Base-by-base conservation (phyloP, 2,113 vertebrate species). In the Marcusenius ussheri region DNA sequence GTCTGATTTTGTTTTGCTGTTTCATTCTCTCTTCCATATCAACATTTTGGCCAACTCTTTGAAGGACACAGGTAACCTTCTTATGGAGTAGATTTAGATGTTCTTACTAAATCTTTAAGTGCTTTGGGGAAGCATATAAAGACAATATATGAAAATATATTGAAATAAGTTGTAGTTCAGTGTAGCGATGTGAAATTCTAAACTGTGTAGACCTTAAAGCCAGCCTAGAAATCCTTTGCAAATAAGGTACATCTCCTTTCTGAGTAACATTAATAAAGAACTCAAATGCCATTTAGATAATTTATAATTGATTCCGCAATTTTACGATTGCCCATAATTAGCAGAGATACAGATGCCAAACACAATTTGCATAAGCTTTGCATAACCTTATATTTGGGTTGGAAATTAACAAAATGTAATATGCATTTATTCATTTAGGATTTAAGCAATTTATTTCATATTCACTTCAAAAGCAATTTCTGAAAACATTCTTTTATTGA, bases 341-440 rank as follows among this genome's bases (percentile, higher is more conserved):
- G 13, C 11, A 80, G 35, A 86, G 47, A 50, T 31, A n/a, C 47
- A 86, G 47, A 86, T 86, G 24, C 35, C 45, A 86, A 86, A 49
- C 46, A 86, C 45, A 86, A 47, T 49, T 27, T 84, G 39, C 83
- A 84, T 47, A 84, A 46, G 46, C 15, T 45, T 84, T 47, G 46
- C 39, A 84, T 70, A 70, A 70, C 62, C 62, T 70, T 70, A 47
- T n/a, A 84, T 45, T 47, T 49, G 24, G 83, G 83, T 31, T 27
- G 21, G 83, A 86, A 86, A 50, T 86, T 86, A 31, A 86, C 46
- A 50, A 86, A 86, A 86, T 86, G n/a, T 80, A 80, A 42, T 39
- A 42, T 80, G n/a, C n/a, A 50, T 85, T 50, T 10, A 47, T 86
- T 50, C 24, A 49, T 86, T 50, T 13, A 3, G 21, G n/a, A 27